Evolutionary conservation across 2,888 invertebrate species (phyloP), one percentile per base, ranked within the genome.

Genomic region (Lumbricus terrestris): DNA sequence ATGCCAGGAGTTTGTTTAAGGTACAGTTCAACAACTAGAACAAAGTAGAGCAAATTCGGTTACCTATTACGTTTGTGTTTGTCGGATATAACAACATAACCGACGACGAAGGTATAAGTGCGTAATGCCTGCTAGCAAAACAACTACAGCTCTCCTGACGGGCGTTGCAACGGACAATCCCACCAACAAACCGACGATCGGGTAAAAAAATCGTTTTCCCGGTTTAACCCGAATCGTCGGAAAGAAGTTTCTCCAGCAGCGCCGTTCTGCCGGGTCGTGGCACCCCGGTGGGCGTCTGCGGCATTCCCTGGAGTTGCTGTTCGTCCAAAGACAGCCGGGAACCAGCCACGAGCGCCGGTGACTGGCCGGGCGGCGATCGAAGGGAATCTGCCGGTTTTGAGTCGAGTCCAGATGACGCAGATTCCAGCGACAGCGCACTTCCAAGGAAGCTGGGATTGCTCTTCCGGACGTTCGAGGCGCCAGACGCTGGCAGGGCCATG

Each of bases 241-340:
- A 85, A 6, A 85, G 85, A 20, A 85, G 85, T 85, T 85, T 85
- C 35, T 85, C 85, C 35, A 85, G 85, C 85, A 85, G 85, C 37
- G 85, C 85, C 35, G 85, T 85, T 18, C 35, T 85, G 34, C 85
- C 37, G 18, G 85, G 85, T 33, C 85, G 85, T 18, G 34, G 85
- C 20, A 35, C 34, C 5, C 34, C 85, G 0, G 85, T 85, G 16
- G 69, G 69, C n/a, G 69, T 69, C 69, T 69, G 69, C 11, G n/a
- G 69, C 69, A 69, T 69, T n/a, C 69, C 69, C n/a, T 69, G 69
- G 69, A 69, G 69, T 11, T 29, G n/a, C 13, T 69, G n/a, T n/a
- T 69, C 69, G n/a, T 69, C 69, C n/a, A 69, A 69, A 69, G 69
- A 29, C n/a, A n/a, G 16, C 69, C 16, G 29, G 5, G 69, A n/a